Evolutionary conservation across 2,797 vertebrate species (phyloP), one percentile per base, ranked within the genome.

Genomic region (Anomalospiza imberbis): DNA sequence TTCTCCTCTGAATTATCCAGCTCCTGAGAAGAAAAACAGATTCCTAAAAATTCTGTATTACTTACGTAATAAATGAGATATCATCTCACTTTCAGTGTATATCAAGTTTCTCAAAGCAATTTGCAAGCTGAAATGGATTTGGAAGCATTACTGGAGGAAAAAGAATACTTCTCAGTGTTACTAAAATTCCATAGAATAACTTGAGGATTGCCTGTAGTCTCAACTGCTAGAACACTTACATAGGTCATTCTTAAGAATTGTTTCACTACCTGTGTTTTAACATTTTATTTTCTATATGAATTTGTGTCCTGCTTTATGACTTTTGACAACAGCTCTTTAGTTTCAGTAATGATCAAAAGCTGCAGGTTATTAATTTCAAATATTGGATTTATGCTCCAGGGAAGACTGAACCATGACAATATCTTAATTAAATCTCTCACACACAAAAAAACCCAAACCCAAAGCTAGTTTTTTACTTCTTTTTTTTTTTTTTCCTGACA

Each of bases 1-100:
- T 97, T 97, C 80, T 98, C 97, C 87, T 98, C 97, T n/a, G 96
- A 96, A 88, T 91, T 88, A 67, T 63, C 97, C 53, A 87, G 81
- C 29, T 98, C 98, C 98, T 98, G 85, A 80, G 80, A 89, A 96
- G 31, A 54, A 72, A 95, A 91, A 75, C 0, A 81, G 8, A 68
- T 53, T 70, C 20, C 38, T 95, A 91, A 68, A 5, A 87, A 55
- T 84, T 78, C 79, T 53, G 34, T 13, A 93, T 42, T 21, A 47
- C 34, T 44, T 68, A 25, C 4, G 38, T 36, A 65, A 57, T 13
- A 71, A 78, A 76, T 66, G 50, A 73, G 48, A 20, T 29, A 22
- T 17, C 24, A 45, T 31, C 26, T 94, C 50, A 36, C 20, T 81
- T 86, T 63, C 54, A 76, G 13, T 6, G 2, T 36, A 7, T 63